Base-by-base conservation (phyloP, 2,113 vertebrate species). In the Phyllostomus discolor region DNA sequence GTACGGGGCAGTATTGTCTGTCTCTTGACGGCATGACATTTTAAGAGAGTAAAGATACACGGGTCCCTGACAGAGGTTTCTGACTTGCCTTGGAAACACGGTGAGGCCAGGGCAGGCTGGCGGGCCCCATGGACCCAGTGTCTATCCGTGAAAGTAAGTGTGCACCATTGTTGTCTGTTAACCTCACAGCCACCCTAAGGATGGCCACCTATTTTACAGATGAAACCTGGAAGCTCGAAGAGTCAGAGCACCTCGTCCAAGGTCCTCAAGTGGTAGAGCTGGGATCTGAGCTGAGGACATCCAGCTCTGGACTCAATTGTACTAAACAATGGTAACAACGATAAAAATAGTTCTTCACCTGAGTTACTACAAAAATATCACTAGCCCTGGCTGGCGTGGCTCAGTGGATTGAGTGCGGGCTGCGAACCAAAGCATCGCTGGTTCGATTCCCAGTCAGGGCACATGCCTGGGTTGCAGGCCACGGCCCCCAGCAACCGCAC, bases 301-400 rank as follows among this genome's bases (percentile, higher is more conserved):
- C 76, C 5, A 15, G 54, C 52, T 52, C 46, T 10, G 26, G 62
- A 88, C 62, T 73, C 38, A 76, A 26, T 50, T 80, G 33, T 43
- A 76, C 89, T 85, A 67, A 93, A 88, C 41, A 78, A 82, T 33
- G 69, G 91, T 54, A 85, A 69, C 78, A 67, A 62, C 33, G 41
- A 52, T 54, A 31, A 31, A 62, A 94, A 46, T 22, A 57, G 46
- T 83, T 70, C 33, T 76, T 81, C 5, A 67, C 72, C 62, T 67
- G 46, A 83, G 82, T 93, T 59, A 90, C 62, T 69, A 64, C 28
- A 94, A 82, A 86, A 82, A n/a, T n/a, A n/a, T n/a, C n/a, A n/a
- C n/a, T n/a, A n/a, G 4, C 38, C 38, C 38, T 41, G 38, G 38
- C 38, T 41, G 38, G 38, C 38, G 38, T 41, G 4, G 38, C 38